phyloP scores from a whole-genome alignment of 2,797 vertebrate genomes.

The Anguilla obscura region DNA sequence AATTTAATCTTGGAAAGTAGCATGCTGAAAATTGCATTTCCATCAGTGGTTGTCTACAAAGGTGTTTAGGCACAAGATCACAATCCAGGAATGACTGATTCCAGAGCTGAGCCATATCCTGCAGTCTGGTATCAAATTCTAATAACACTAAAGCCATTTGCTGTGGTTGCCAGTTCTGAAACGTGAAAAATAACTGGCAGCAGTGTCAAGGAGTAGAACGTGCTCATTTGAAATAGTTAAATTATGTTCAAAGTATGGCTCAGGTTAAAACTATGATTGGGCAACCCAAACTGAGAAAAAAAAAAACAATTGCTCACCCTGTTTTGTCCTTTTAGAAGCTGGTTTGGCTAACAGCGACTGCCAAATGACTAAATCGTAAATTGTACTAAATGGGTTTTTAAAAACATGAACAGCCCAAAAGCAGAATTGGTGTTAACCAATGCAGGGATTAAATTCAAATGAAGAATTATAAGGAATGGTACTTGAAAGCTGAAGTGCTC shows the following conservation, averaged over 20 bases:
- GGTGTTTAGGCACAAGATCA: neutral
- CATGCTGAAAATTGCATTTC: neutral
- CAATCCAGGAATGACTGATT: neutral
- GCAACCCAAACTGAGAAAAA: neutral
- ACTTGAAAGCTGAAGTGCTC: neutral
- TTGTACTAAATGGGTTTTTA: neutral
- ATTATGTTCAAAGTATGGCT: neutral
- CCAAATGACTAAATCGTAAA: neutral
- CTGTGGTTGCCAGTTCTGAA: neutral
- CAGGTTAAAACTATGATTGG: neutral
- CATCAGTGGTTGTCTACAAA: neutral
- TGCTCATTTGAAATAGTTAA: neutral
- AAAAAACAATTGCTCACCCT: neutral
- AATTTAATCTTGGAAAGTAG: neutral
- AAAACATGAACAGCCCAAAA: neutral
- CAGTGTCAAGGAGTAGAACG: neutral
- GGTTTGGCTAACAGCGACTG: neutral
- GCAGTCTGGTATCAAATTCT: neutral
- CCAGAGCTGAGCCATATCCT: neutral
- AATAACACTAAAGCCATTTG: neutral
- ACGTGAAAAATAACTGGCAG: neutral
- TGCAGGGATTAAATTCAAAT: neutral
- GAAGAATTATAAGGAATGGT: constrained; percentile 1
- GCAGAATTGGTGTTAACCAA: neutral
- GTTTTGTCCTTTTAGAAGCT: neutral